phyloP scores from a whole-genome alignment of 2,113 vertebrate species.

The cattle (Bos taurus) region ARS-UCD2.0 NC_037330.1:118520501-118521000 shows the following conservation, averaged over 20 bases:
- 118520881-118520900: background rate
- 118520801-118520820: background rate
- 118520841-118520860: fast-evolving
- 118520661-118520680: fast-evolving
- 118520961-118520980: background rate
- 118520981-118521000: background rate
- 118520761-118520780: background rate
- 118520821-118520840: background rate
- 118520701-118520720: too few relatives aligned
- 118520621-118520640: background rate
- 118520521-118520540: fast-evolving
- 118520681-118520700: background rate
- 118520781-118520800: background rate
- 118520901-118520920: background rate
- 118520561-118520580: fast-evolving
- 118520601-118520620: too few relatives aligned
- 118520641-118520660: background rate
- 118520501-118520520: fast-evolving
- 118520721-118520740: background rate
- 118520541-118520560: background rate
- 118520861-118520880: background rate
- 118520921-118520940: background rate
- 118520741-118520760: fast-evolving
- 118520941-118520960: background rate
- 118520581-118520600: background rate